Conservation (phyloP, 1,140 invertebrate species). For the Anastrepha obliqua region DNA sequence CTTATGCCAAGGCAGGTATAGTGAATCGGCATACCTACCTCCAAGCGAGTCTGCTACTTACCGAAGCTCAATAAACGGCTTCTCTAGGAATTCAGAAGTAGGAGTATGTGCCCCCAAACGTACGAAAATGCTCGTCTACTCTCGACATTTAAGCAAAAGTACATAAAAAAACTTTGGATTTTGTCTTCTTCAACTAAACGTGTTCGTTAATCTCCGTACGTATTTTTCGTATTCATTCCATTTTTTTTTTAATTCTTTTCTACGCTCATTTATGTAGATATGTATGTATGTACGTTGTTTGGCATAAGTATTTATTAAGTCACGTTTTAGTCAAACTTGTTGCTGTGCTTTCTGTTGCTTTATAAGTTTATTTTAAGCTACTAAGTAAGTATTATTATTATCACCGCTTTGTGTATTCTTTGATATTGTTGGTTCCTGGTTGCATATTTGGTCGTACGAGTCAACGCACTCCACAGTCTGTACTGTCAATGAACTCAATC, state of each 20-base stretch:
- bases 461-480: slow-evolving; percentile 19
- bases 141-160: background rate
- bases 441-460: slow-evolving; percentile 43
- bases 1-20: too few relatives aligned
- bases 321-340: slow-evolving; percentile 28
- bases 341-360: background rate
- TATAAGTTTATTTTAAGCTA: slow-evolving; percentile 34
- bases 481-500: slow-evolving; percentile 29
- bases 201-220: slow-evolving; percentile 10
- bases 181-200: background rate
- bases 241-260: background rate
- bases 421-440: slow-evolving; percentile 51
- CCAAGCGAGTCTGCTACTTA: too few relatives aligned
- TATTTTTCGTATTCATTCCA: background rate
- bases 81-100: background rate
- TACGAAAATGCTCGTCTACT: background rate
- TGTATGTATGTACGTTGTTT: background rate
- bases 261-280: background rate
- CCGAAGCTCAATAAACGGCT: too few relatives aligned
- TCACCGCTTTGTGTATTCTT: slow-evolving; percentile 34
- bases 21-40: too few relatives aligned
- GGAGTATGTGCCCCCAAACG: background rate
- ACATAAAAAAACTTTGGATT: background rate
- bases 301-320: slow-evolving; percentile 3
- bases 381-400: slow-evolving; percentile 42